A percentile compares a stretch with the other conserved stretches of the same genome.
Evolutionary conservation across 2,797 vertebrate genomes (phyloP).

Genomic region (Pangasius larnaudii): DNA sequence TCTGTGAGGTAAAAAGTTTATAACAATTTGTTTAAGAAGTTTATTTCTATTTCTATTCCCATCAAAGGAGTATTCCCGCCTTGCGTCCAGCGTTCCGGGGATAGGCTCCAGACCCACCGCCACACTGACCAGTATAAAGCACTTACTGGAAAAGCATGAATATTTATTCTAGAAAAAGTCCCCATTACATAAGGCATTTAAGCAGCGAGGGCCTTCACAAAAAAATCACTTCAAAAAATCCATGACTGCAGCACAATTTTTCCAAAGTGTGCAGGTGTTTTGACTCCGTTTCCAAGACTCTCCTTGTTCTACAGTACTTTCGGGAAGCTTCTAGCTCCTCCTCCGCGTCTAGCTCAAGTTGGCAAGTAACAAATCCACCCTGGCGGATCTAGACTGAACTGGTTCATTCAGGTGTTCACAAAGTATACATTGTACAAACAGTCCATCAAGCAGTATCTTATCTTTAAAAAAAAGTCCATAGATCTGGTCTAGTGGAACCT

Average conservation of each 20-base stretch:
- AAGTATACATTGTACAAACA: neutral
- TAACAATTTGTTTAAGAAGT: neutral
- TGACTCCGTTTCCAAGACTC: neutral
- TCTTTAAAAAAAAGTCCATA: neutral
- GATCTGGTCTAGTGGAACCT: neutral
- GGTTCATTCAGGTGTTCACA: neutral
- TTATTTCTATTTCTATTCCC: neutral
- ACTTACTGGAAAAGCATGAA: neutral
- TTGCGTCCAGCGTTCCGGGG: neutral
- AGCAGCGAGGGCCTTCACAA: neutral
- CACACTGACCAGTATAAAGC: neutral
- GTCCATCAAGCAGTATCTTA: neutral
- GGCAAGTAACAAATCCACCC: neutral
- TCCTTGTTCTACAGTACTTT: neutral
- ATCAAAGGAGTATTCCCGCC: neutral
- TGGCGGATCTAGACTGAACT: neutral
- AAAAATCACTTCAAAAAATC: neutral
- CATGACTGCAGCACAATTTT: neutral
- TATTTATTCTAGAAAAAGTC: neutral
- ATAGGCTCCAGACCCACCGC: neutral
- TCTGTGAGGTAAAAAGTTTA: neutral
- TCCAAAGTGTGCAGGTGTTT: neutral
- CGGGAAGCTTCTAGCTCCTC: neutral
- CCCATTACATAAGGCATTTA: neutral
- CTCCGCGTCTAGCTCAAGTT: neutral